These are phyloP conservation scores for Passerculus sandwichensis DNA, from an alignment of 2,797 vertebrate genomes.

Conservation along the genomic window DNA sequence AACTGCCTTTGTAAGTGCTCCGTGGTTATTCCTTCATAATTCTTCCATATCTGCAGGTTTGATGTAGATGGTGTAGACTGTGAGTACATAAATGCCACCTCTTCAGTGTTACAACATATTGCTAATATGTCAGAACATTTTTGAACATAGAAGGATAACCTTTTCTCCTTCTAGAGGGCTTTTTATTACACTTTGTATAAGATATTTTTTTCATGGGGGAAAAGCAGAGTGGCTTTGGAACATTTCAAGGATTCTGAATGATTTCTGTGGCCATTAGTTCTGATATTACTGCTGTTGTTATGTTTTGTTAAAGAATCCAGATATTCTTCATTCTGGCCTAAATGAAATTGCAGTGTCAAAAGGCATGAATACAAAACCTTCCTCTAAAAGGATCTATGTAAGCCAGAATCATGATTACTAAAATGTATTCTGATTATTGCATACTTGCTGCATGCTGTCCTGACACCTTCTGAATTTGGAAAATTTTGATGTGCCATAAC, in stretches of 20 bases:
- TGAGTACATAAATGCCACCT: background rate
- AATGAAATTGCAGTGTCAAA: background rate
- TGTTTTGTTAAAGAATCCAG: background rate
- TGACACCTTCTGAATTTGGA: background rate
- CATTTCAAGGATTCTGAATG: background rate
- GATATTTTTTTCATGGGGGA: background rate
- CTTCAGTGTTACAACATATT: background rate
- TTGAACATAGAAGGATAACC: background rate
- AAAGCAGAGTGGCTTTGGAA: background rate
- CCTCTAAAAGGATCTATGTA: background rate
- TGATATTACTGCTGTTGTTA: background rate
- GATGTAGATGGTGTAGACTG: background rate
- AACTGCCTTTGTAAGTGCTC: background rate
- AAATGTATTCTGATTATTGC: background rate
- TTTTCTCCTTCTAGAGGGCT: background rate
- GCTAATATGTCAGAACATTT: background rate
- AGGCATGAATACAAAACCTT: background rate
- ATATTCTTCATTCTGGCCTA: background rate
- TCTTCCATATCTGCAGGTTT: background rate
- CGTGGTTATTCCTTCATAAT: background rate
- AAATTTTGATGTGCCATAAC: background rate
- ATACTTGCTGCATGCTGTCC: background rate
- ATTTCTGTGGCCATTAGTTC: background rate
- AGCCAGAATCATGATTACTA: background rate
- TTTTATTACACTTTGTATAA: background rate